Base-by-base conservation (phyloP, 2,888 invertebrate genomes). In the Drosophila rubida region DNA sequence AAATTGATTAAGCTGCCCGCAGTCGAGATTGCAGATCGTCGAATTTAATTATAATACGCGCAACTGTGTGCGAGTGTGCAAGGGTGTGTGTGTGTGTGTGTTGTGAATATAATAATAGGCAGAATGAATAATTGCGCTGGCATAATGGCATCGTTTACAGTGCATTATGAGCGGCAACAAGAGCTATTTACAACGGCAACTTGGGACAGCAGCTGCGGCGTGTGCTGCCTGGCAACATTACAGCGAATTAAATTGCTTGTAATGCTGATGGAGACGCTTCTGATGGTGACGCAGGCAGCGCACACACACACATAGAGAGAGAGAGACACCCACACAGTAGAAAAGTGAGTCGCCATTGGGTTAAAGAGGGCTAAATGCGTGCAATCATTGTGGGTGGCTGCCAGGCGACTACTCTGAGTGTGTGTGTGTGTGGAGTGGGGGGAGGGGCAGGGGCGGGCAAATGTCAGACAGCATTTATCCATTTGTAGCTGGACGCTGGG, bases 171-270 rank as follows among this genome's bases (percentile, higher is more conserved):
- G 32, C 27, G 9, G 55, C 46, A 66, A 64, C 42, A 59, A 42
- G 55, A 66, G 37, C 57, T 63, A 41, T 59, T 49, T 46, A 65
- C 70, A 59, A 49, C 22, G 50, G 48, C 60, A 71, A 58, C 73
- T 55, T 49, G 67, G 54, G 45, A 30, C 50, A 69, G 68, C 70
- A 66, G 68, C 68, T 70, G 67, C 51, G 63, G 19, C 58, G 59
- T 65, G 58, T 69, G 69, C 76, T 78, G 73, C 83, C 64, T 72
- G 80, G 79, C 88, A 86, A 78, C 87, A 88, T 88, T 78, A 80
- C 84, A 78, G 80, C 88, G 80, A 87, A 86, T 89, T 89, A 89
- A 89, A 89, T 89, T 81, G 90, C 77, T 88, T 89, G 89, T 90
- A 87, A 90, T 88, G 87, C 68, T 61, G 84, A 72, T 75, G 83